Percentiles rank a stretch among this genome's conserved stretches.
Evolutionary conservation across 2,113 vertebrate species (phyloP).

Genomic region (Siphamia tubifer): DNA sequence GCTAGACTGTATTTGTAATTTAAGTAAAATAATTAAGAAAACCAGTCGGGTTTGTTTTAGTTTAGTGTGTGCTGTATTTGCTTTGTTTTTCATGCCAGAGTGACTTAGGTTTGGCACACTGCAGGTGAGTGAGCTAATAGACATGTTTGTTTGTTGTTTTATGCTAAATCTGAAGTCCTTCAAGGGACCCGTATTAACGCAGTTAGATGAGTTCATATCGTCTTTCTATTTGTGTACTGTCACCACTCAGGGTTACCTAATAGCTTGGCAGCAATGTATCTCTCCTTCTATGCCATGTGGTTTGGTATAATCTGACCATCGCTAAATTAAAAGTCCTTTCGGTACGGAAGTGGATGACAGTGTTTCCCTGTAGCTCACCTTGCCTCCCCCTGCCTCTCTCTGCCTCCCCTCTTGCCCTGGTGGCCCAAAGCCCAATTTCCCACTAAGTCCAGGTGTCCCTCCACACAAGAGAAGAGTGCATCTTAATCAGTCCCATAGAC

Average conservation of each 20-base stretch:
- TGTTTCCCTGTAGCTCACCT: constrained; percentile 55
- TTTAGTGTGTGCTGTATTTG: not conserved
- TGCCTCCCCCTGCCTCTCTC: constrained; percentile 38
- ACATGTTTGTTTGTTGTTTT: not conserved
- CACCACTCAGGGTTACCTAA: constrained; percentile 61
- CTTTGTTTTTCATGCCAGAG: not conserved
- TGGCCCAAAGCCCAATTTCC: constrained; percentile 71
- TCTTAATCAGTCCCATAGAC: constrained; percentile 69
- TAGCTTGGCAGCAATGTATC: constrained; percentile 54
- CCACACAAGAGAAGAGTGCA: constrained; percentile 52
- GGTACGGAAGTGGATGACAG: constrained; percentile 70
- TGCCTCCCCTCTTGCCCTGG: constrained; percentile 52
- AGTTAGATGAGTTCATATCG: not conserved
- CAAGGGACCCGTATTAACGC: not conserved
- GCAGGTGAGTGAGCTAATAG: not conserved
- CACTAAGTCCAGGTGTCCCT: constrained; percentile 77
- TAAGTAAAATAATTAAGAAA: not conserved
- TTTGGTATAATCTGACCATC: constrained; percentile 59
- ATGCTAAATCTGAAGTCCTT: not conserved
- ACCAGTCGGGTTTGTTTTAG: not conserved
- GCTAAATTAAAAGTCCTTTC: constrained; percentile 79
- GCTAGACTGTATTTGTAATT: not conserved
- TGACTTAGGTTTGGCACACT: not conserved
- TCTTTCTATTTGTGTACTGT: constrained; percentile 48
- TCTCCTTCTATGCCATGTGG: constrained; percentile 61